phyloP scores from a whole-genome alignment of 2,113 vertebrate genomes.

The Chloropsis hardwickii region DNA sequence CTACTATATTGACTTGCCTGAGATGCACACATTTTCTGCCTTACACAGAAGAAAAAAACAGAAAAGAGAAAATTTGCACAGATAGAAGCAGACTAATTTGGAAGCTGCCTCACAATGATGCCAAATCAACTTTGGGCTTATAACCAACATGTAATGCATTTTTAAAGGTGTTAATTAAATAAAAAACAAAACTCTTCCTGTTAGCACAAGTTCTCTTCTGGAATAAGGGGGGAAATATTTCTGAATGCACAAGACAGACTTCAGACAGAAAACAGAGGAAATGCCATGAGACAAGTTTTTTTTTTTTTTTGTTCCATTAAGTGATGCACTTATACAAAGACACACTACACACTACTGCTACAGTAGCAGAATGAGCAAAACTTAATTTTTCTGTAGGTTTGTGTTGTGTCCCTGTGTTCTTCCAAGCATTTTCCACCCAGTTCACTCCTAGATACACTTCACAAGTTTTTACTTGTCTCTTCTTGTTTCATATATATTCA shows the following conservation, averaged over 20 bases:
- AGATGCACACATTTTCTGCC: not conserved
- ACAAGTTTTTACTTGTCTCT: not conserved
- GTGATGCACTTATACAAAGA: no score
- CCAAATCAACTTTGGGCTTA: not conserved
- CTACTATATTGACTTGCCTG: not conserved
- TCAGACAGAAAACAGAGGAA: not conserved
- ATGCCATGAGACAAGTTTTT: not conserved
- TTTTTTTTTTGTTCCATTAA: not conserved
- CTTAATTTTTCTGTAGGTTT: not conserved
- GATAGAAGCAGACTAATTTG: not conserved
- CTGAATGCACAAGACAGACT: not conserved
- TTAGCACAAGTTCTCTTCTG: not conserved
- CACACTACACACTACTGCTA: accelerated
- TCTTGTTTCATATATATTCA: not conserved
- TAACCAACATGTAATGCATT: no score
- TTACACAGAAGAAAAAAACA: not conserved
- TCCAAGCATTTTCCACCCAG: not conserved
- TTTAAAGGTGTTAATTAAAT: no score
- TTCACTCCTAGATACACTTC: not conserved
- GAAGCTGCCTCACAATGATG: not conserved
- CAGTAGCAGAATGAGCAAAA: not conserved
- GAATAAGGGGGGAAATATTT: not conserved
- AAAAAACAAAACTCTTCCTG: no score
- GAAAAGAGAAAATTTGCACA: not conserved
- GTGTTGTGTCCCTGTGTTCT: not conserved